Evolutionary conservation across 2,888 invertebrate genomes (phyloP).

Genomic region (Andrena praecox): DNA sequence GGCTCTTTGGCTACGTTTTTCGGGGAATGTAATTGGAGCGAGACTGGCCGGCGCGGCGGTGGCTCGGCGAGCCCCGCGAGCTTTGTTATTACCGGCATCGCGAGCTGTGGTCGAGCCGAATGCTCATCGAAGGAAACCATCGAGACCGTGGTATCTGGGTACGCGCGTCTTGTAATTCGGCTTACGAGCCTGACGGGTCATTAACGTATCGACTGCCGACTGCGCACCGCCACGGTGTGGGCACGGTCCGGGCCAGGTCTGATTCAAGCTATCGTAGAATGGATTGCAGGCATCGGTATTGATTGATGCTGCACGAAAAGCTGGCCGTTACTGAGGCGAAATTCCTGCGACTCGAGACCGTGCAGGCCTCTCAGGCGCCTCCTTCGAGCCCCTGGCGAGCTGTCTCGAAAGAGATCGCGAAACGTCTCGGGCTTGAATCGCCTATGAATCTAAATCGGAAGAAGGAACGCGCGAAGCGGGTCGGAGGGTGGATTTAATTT

Average conservation of each 20-base stretch:
- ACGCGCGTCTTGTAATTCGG: constrained; percentile 27
- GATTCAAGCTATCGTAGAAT: neutral
- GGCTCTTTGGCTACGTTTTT: neutral
- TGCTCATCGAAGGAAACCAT: neutral
- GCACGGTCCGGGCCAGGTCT: neutral
- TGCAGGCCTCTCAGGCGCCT: too few species aligned
- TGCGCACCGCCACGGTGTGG: neutral
- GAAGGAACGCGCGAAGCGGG: neutral
- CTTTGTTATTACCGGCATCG: constrained; percentile 19
- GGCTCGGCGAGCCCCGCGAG: neutral
- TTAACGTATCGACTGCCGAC: constrained; percentile 30
- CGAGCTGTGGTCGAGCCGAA: neutral
- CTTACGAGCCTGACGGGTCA: constrained; percentile 25
- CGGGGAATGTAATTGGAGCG: constrained; percentile 20
- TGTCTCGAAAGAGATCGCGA: too few species aligned
- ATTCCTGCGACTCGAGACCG: too few species aligned
- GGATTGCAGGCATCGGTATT: too few species aligned
- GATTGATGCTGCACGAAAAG: too few species aligned
- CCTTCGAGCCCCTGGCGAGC: too few species aligned
- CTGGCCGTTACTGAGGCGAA: too few species aligned
- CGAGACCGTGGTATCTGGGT: neutral
- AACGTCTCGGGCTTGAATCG: too few species aligned
- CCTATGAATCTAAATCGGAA: too few species aligned
- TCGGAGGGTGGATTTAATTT: neutral
- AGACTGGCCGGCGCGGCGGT: neutral